Conservation (phyloP, 1,140 invertebrate genomes). For the Metopolophium dirhodum region DNA sequence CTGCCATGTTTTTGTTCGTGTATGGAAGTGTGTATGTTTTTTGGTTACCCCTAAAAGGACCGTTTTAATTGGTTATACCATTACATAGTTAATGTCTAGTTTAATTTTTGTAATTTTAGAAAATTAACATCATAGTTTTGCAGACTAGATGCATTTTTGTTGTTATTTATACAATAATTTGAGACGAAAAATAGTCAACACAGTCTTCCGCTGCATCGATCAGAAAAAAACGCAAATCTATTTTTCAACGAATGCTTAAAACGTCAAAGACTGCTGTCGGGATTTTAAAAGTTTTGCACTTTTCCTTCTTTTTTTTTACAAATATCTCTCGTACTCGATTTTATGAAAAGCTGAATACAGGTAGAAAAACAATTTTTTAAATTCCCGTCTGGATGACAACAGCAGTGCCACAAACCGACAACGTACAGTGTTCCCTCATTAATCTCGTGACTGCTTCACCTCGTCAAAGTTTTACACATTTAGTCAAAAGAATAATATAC, state of each 20-base stretch:
- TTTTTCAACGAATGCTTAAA: constrained; percentile 4
- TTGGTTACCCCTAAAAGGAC: no score
- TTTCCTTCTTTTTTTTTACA: neutral
- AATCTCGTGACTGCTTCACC: constrained; percentile 25
- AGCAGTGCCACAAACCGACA: neutral
- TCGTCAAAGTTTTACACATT: constrained; percentile 45
- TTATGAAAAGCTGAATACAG: neutral
- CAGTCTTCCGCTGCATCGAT: neutral
- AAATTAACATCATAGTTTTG: no score
- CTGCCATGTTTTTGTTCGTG: no score
- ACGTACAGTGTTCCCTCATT: neutral
- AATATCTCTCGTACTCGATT: neutral
- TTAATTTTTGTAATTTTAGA: no score
- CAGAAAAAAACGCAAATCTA: neutral
- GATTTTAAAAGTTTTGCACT: neutral
- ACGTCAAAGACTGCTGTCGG: neutral
- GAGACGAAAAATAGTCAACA: no score
- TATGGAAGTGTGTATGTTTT: no score
- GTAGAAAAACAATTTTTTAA: constrained; percentile 14
- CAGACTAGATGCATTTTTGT: no score
- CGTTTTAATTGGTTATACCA: no score
- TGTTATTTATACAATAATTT: no score
- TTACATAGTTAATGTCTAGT: no score
- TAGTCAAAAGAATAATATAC: constrained; percentile 29
- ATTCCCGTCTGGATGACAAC: neutral